A percentile compares a stretch with the other conserved stretches of the same genome.
Evolutionary conservation across 2,888 invertebrate species (phyloP).

Genomic region (Capitulum mitella): DNA sequence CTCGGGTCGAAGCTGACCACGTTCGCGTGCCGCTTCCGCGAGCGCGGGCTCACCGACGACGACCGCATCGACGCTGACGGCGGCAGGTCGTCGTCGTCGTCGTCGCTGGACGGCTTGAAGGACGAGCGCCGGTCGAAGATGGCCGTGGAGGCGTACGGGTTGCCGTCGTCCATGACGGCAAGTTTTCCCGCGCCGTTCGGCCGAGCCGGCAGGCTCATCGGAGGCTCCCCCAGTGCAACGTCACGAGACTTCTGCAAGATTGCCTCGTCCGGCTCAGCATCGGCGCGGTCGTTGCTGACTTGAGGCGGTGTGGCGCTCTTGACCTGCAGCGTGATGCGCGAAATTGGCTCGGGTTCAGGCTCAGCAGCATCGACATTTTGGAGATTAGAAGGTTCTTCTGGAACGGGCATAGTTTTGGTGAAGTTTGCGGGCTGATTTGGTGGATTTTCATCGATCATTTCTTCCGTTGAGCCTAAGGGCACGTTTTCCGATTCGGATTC

Average conservation of each 20-base stretch:
- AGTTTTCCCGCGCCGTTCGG: not conserved
- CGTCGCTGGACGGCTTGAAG: not conserved
- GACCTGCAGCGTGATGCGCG: not conserved
- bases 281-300: not conserved
- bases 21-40: not conserved
- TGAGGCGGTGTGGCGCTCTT: not conserved
- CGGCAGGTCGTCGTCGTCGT: slow-evolving; percentile 5
- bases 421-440: no score
- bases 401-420: no score
- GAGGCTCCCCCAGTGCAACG: not conserved
- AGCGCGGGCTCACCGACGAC: slow-evolving; percentile 4
- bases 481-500: no score
- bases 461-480: no score
- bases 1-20: slow-evolving; percentile 8
- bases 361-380: not conserved
- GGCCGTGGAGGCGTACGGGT: not conserved
- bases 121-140: slow-evolving; percentile 20
- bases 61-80: slow-evolving; percentile 10
- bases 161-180: not conserved
- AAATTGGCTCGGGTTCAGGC: not conserved
- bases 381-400: no score
- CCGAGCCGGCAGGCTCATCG: not conserved
- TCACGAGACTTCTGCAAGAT: not conserved
- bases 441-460: no score
- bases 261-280: not conserved